Evolutionary conservation across 2,888 invertebrate genomes (phyloP).

Genomic region (Drosophila rubida): DNA sequence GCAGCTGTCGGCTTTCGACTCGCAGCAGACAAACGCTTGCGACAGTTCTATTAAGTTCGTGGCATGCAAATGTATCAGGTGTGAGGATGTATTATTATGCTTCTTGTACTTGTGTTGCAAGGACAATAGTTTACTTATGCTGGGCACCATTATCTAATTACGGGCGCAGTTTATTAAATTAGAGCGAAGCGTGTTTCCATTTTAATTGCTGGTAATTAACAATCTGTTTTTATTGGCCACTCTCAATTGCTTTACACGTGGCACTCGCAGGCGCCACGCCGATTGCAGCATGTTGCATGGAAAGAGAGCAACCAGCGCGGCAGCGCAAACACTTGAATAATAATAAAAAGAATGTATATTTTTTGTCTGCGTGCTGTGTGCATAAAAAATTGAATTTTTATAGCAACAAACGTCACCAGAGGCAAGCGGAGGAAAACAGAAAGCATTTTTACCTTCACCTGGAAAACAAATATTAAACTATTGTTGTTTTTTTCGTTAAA

Average conservation of each 20-base stretch:
- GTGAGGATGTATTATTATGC: too few species aligned
- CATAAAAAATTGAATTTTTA: slow-evolving; percentile 67
- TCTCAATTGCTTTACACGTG: slow-evolving; percentile 14
- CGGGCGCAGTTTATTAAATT: neutral
- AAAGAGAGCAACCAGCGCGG: slow-evolving; percentile 6
- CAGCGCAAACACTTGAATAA: slow-evolving; percentile 26
- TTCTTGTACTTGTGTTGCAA: too few species aligned
- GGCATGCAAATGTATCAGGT: neutral
- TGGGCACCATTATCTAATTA: neutral
- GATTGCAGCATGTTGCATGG: slow-evolving; percentile 54
- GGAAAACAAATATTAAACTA: slow-evolving; percentile 37
- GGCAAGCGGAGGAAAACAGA: slow-evolving; percentile 32
- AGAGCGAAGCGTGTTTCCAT: neutral
- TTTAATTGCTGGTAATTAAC: slow-evolving; percentile 8
- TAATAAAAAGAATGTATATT: slow-evolving; percentile 39
- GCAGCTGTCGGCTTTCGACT: neutral
- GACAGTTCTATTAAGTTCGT: neutral
- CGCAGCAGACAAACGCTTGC: slow-evolving; percentile 4
- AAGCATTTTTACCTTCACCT: slow-evolving; percentile 15
- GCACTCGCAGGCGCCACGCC: slow-evolving; percentile 7
- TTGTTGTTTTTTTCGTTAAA: slow-evolving; percentile 3
- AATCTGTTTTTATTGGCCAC: slow-evolving; percentile 1
- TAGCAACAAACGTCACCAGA: slow-evolving; percentile 53
- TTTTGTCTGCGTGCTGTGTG: slow-evolving; percentile 28
- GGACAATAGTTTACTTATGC: too few species aligned